These are phyloP conservation scores for Agelaius phoeniceus DNA, from an alignment of 2,113 vertebrate species.

Conservation along the genomic window DNA sequence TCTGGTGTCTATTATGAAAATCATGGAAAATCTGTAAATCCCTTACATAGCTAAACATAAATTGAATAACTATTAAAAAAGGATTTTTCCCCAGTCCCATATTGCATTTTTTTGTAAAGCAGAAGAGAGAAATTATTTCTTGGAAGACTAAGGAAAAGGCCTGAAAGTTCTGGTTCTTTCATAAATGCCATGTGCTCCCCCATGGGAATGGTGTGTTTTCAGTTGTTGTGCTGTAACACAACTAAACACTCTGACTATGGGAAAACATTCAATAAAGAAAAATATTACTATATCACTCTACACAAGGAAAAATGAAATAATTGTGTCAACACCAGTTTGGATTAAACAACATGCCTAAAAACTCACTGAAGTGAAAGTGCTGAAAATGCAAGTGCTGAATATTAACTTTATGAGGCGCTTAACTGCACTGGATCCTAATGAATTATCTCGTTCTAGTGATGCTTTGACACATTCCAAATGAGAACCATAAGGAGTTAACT, in stretches of 20 bases:
- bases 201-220: neutral
- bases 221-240: neutral
- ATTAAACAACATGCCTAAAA: constrained; percentile 65
- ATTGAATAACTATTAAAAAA: neutral
- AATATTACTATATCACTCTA: constrained; percentile 1
- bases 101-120: neutral
- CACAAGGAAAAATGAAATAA: constrained; percentile 51
- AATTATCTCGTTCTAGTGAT: constrained; percentile 76
- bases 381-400: constrained; percentile 66
- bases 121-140: neutral
- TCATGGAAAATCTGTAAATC: neutral
- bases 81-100: neutral
- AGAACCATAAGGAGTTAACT: constrained; percentile 75
- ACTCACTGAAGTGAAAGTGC: constrained; percentile 54
- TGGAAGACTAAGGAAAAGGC: neutral
- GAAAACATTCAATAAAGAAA: constrained; percentile 23
- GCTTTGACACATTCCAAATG: constrained; percentile 73
- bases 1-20: neutral
- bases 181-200: neutral
- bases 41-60: neutral
- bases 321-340: constrained; percentile 50
- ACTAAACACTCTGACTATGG: neutral
- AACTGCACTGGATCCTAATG: constrained; percentile 71
- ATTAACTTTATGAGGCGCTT: constrained; percentile 79
- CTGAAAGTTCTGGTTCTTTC: neutral